Percentiles rank a stretch among this genome's conserved stretches.
Conservation (phyloP, 2,113 vertebrate genomes). For the Naja naja region DNA sequence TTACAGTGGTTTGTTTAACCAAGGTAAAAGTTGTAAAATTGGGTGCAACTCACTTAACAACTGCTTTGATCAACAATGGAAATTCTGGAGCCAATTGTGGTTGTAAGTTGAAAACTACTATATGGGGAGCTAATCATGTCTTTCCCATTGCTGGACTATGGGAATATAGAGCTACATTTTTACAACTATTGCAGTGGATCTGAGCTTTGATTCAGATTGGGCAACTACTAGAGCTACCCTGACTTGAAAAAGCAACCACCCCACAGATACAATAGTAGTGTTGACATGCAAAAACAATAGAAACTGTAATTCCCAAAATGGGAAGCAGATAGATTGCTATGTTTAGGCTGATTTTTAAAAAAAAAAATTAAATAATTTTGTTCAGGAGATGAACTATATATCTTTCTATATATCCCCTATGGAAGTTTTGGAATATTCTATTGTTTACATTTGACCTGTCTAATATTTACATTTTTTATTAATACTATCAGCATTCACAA, state of each 20-base stretch:
- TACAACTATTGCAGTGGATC: neutral
- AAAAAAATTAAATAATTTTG: neutral
- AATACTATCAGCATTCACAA: neutral
- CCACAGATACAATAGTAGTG: neutral
- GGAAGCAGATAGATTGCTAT: neutral
- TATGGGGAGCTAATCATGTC: neutral
- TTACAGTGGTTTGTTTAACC: no score
- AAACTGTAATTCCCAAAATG: neutral
- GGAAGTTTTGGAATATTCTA: neutral
- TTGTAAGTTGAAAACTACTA: no score
- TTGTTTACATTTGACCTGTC: neutral
- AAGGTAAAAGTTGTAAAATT: no score
- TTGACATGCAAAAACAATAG: neutral
- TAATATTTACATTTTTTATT: neutral
- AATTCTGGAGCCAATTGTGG: no score
- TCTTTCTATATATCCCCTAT: neutral
- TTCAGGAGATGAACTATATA: neutral
- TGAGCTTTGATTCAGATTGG: neutral
- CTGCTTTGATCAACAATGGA: no score
- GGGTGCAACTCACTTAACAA: no score
- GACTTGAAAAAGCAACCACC: neutral
- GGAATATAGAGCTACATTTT: neutral
- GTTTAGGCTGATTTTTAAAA: neutral
- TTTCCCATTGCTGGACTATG: neutral
- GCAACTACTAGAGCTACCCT: neutral